These are phyloP conservation scores for Tanypteryx hageni DNA, from an alignment of 2,888 invertebrate species.

Conservation along the genomic window DNA sequence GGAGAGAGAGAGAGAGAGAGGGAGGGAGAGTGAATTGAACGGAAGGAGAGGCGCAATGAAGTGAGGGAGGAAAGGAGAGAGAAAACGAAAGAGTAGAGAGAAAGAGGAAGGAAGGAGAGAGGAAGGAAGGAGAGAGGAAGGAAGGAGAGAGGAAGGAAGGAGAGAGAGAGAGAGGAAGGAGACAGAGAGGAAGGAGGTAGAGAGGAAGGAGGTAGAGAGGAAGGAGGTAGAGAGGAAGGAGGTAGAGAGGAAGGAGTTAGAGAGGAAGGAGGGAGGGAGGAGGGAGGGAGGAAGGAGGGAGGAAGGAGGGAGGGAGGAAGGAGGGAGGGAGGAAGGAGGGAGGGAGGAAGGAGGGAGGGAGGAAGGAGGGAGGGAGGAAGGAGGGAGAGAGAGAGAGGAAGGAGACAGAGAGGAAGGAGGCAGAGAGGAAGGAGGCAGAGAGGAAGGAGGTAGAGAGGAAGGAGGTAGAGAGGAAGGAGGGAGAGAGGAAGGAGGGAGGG, in stretches of 20 bases:
- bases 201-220: too few species aligned
- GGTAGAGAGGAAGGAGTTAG: too few species aligned
- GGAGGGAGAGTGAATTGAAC: background rate
- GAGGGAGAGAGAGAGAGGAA: background rate
- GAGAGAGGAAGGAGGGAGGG: background rate
- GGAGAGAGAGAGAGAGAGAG: background rate
- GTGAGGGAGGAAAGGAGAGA: too few species aligned
- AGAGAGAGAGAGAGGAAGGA: too few species aligned
- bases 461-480: background rate
- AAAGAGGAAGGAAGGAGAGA: background rate
- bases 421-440: background rate
- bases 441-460: background rate
- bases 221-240: too few species aligned
- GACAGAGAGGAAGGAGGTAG: too few species aligned
- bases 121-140: too few species aligned
- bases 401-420: background rate
- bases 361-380: background rate
- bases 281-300: background rate
- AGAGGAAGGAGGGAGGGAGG: background rate
- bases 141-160: too few species aligned
- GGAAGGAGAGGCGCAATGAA: slow-evolving; percentile 23
- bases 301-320: background rate
- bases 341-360: background rate
- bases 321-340: background rate
- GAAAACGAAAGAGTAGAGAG: background rate